Conservation (phyloP, 2,888 invertebrate genomes). For the Stenurella melanura region DNA sequence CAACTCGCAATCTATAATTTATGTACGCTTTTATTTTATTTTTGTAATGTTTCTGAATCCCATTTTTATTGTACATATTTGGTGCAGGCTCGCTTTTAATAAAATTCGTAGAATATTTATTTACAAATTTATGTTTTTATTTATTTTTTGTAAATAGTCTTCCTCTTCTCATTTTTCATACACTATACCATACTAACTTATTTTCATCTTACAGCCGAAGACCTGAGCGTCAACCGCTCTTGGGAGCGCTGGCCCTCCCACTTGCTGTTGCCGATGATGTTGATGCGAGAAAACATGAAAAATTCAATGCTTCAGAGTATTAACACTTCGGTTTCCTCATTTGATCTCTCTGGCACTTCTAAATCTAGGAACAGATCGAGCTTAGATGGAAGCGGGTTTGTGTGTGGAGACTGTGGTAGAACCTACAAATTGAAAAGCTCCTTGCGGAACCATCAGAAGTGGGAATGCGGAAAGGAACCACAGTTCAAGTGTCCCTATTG, state of each 20-base stretch:
- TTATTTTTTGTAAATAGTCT: background rate
- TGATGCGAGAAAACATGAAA: slow-evolving; percentile 75
- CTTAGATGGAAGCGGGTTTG: slow-evolving; percentile 75
- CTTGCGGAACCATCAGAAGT: slow-evolving; percentile 58
- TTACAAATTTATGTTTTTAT: no score
- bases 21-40: no score
- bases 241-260: slow-evolving; percentile 86
- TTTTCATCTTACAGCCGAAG: slow-evolving; percentile 73
- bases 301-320: slow-evolving; percentile 69
- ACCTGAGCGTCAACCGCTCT: slow-evolving; percentile 81
- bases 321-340: slow-evolving; percentile 46
- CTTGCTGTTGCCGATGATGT: slow-evolving; percentile 82
- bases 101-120: background rate
- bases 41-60: no score
- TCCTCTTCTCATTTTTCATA: background rate
- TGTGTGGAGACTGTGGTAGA: slow-evolving; percentile 87
- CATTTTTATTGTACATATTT: background rate
- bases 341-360: slow-evolving; percentile 51
- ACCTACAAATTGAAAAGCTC: slow-evolving; percentile 77
- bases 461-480: slow-evolving; percentile 60
- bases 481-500: slow-evolving; percentile 58
- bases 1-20: no score
- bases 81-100: background rate
- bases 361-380: slow-evolving; percentile 45
- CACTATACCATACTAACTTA: background rate